These are phyloP conservation scores for Turritopsis rubra DNA, from an alignment of 30 jellyfish, hydroid and myxozoan species.

Conservation along the genomic window DNA sequence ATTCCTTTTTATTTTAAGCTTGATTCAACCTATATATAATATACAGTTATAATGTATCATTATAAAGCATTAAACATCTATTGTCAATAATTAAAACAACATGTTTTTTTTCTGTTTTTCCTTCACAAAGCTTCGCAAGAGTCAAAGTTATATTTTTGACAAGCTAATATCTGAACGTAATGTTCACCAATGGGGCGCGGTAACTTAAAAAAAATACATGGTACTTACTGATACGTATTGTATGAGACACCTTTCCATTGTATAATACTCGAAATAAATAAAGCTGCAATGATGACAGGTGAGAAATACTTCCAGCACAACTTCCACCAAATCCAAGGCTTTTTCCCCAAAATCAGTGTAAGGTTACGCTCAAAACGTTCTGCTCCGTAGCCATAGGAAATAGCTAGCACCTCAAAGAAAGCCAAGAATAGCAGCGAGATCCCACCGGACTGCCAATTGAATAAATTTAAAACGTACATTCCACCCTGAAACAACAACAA, in stretches of 20 bases:
- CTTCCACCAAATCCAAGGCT: conserved; percentile 86
- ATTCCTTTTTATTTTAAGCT: background rate
- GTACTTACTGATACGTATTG: conserved; percentile 15
- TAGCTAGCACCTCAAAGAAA: conserved; percentile 69
- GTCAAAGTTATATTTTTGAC: too few species aligned
- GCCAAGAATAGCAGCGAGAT: conserved; percentile 86
- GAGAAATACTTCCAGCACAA: conserved; percentile 84
- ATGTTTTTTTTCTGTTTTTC: too few species aligned
- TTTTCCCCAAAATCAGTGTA: conserved; percentile 62
- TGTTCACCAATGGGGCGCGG: too few species aligned
- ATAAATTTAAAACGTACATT: conserved; percentile 72
- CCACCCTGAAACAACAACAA: conserved; percentile 64
- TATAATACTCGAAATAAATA: conserved; percentile 51
- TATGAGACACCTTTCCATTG: conserved; percentile 74
- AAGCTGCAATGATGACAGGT: conserved; percentile 60
- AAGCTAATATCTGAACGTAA: too few species aligned
- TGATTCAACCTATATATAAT: background rate
- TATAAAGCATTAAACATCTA: too few species aligned
- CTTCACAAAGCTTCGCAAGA: too few species aligned
- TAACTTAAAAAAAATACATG: too few species aligned
- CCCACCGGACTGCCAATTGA: conserved; percentile 95
- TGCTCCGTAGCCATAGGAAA: conserved; percentile 90
- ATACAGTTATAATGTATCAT: too few species aligned
- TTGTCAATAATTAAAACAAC: too few species aligned
- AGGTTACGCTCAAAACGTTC: conserved; percentile 57